These are phyloP conservation scores for Malurus alboscapulatus DNA, from an alignment of 2,113 vertebrate species.

Conservation along the genomic window DNA sequence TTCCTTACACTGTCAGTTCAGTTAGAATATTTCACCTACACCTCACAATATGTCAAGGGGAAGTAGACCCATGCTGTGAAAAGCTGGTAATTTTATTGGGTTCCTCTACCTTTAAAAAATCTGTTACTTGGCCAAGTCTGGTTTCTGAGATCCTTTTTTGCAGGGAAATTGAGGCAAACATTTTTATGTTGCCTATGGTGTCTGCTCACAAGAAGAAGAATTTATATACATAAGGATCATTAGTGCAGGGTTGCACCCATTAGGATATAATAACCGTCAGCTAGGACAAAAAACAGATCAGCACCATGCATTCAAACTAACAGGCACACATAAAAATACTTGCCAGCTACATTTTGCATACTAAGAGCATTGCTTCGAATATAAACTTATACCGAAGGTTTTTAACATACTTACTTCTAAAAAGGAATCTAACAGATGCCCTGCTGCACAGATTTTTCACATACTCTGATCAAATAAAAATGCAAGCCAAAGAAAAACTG, in stretches of 20 bases:
- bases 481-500: background rate
- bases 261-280: conserved; percentile 95
- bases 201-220: conserved; percentile 88
- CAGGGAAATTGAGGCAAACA: conserved; percentile 86
- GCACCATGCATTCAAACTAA: conserved; percentile 83
- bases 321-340: conserved; percentile 84
- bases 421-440: background rate
- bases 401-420: background rate
- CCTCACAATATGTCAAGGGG: conserved; percentile 86
- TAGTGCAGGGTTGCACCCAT: conserved; percentile 92
- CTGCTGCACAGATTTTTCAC: background rate
- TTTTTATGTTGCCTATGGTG: conserved; percentile 92
- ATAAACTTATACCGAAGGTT: conserved; percentile 43
- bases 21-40: conserved; percentile 88
- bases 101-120: conserved; percentile 85
- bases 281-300: conserved; percentile 93
- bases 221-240: conserved; percentile 94
- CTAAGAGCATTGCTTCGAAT: conserved; percentile 35
- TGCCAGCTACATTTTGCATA: conserved; percentile 67
- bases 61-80: conserved; percentile 88
- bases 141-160: conserved; percentile 83
- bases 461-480: background rate
- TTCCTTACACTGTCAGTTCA: conserved; percentile 84
- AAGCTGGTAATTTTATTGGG: conserved; percentile 87
- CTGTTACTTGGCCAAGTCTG: conserved; percentile 81